Evolutionary conservation across 2,113 vertebrate genomes (phyloP), one percentile per base, ranked within the genome.

Genomic region (Lates calcarifer): DNA sequence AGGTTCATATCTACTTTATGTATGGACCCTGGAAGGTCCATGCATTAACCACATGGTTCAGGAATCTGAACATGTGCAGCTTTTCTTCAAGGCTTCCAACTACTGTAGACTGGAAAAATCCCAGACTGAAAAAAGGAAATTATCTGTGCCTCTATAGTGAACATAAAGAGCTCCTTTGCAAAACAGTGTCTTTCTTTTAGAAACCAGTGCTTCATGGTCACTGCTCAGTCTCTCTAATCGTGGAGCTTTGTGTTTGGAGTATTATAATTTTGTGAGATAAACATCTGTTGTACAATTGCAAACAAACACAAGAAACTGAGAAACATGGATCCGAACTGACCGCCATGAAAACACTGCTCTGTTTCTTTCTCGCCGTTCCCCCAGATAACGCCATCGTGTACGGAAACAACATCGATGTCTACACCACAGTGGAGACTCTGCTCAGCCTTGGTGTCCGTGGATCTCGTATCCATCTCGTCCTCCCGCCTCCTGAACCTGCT

Each of bases 361-460:
- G 24, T 62, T 24, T 2, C 22, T 67, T 57, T 24, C 17, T 65
- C n/a, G 15, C 10, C 2, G 33, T 17, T n/a, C 5, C 66, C 66
- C 28, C 75, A 99, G 98, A 95, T 74, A 93, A 96, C 5, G 53
- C 96, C 64, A 92, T 99, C 62, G 93, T 99, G 77, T 99, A 98
- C 14, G 98, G 98, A 51, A 94, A 94, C 89, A 95, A 93, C 85
- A 72, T 96, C 1, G 97, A 99, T 15, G 86, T 90, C 65, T 98
- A 96, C 92, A 97, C 29, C 83, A 86, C 87, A 24, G 84, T 95
- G 71, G 95, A 96, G 89, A 81, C 90, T 2, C 92, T 99, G 71
- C 92, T 98, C 18, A 35, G 86, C 73, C 79, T 97, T 0, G 96
- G 97, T 3, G 77, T 98, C 5, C 78, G 1, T 0, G 98, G 97